Conservation (phyloP, 2,888 invertebrate genomes). For the Hipparchia sbordonii region DNA sequence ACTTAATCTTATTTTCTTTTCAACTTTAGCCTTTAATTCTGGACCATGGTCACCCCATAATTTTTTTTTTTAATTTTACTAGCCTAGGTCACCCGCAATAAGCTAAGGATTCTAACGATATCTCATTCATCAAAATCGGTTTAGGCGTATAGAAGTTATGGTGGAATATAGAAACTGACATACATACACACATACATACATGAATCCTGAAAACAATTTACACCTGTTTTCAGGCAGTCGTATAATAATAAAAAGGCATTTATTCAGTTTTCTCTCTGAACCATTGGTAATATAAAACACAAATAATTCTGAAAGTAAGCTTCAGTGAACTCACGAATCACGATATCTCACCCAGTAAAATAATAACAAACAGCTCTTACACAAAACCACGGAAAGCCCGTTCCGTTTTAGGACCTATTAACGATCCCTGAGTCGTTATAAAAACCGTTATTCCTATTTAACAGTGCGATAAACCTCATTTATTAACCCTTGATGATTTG, state of each 20-base stretch:
- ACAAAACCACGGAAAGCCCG: conserved; percentile 35
- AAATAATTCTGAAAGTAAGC: conserved; percentile 6
- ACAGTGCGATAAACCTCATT: conserved; percentile 60
- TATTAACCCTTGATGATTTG: conserved; percentile 41
- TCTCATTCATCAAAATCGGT: neutral
- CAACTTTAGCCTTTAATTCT: too few species aligned
- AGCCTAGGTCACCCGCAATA: too few species aligned
- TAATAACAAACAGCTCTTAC: conserved; percentile 21
- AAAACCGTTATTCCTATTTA: conserved; percentile 53
- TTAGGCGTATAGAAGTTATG: neutral
- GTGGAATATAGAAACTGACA: neutral
- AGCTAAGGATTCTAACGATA: neutral
- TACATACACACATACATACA: neutral
- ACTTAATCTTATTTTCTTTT: too few species aligned
- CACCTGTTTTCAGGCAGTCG: too few species aligned
- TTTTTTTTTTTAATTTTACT: too few species aligned
- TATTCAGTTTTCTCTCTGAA: neutral
- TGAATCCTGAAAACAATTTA: neutral
- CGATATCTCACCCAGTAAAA: conserved; percentile 16
- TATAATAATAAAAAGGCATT: neutral
- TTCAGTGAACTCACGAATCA: conserved; percentile 3
- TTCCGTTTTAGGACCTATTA: conserved; percentile 48
- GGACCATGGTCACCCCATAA: too few species aligned
- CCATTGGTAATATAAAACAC: neutral
- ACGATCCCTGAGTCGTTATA: conserved; percentile 42